phyloP scores from a whole-genome alignment of 2,797 vertebrate genomes.

The Mareca strepera region DNA sequence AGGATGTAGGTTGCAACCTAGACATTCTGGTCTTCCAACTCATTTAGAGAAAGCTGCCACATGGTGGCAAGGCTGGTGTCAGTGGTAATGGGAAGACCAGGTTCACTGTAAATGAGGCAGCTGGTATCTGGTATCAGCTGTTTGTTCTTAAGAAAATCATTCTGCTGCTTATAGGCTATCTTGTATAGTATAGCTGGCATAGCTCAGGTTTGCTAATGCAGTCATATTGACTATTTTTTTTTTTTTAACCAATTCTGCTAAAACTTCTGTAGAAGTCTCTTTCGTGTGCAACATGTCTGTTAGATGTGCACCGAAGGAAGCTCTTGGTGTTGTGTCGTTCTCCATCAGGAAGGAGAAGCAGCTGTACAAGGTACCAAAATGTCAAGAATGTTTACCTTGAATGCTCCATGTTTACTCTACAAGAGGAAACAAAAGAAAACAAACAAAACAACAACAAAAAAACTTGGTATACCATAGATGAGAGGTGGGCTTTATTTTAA shows the following conservation, averaged over 20 bases:
- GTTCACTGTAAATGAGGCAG: neutral
- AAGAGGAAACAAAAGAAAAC: neutral
- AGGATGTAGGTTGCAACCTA: neutral
- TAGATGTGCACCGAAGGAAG: neutral
- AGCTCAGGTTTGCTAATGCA: neutral
- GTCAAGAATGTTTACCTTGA: neutral
- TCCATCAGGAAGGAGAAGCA: neutral
- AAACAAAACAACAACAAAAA: neutral
- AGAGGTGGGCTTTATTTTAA: neutral
- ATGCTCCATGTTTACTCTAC: neutral
- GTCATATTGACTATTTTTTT: accelerated
- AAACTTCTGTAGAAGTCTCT: neutral
- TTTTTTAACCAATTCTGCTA: neutral
- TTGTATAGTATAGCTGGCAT: neutral
- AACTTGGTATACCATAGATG: neutral
- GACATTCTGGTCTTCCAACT: neutral
- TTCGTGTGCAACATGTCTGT: too few relatives aligned
- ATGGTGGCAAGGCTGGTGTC: neutral
- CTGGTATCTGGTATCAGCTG: neutral
- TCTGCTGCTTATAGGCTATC: neutral
- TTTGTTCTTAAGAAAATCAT: neutral
- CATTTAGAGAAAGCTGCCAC: neutral
- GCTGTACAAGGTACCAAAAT: neutral
- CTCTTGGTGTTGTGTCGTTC: neutral
- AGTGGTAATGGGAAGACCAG: neutral